Evolutionary conservation across 2,113 vertebrate species (phyloP).

Genomic region (Megaptera novaeangliae): DNA sequence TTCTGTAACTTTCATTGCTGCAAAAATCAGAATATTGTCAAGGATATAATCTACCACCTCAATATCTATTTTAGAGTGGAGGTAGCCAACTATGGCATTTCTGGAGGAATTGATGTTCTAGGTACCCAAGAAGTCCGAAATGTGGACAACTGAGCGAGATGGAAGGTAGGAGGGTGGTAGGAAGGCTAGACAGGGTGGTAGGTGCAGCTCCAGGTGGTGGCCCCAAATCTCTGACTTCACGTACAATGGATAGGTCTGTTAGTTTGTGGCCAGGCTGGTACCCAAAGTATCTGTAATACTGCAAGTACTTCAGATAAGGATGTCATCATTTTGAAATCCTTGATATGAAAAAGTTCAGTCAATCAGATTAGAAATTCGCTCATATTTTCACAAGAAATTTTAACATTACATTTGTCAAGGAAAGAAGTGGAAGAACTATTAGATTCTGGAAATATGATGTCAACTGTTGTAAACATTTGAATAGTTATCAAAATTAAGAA

Average conservation of each 20-base stretch:
- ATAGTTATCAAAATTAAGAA: background rate
- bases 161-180: background rate
- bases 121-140: background rate
- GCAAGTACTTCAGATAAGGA: background rate
- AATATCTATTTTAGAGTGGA: background rate
- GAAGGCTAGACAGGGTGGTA: background rate
- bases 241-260: background rate
- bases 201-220: background rate
- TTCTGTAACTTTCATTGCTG: background rate
- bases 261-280: background rate
- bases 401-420: background rate
- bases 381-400: background rate
- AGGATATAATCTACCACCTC: background rate
- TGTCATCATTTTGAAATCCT: background rate
- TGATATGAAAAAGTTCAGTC: background rate
- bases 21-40: background rate
- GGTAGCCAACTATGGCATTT: background rate
- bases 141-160: background rate
- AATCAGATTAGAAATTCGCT: background rate
- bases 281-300: background rate
- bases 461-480: background rate
- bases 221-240: background rate
- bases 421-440: background rate
- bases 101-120: background rate
- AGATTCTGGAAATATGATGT: background rate